Evolutionary conservation across 2,888 invertebrate genomes (phyloP), one percentile per base, ranked within the genome.

Genomic region (Metalampra italica): DNA sequence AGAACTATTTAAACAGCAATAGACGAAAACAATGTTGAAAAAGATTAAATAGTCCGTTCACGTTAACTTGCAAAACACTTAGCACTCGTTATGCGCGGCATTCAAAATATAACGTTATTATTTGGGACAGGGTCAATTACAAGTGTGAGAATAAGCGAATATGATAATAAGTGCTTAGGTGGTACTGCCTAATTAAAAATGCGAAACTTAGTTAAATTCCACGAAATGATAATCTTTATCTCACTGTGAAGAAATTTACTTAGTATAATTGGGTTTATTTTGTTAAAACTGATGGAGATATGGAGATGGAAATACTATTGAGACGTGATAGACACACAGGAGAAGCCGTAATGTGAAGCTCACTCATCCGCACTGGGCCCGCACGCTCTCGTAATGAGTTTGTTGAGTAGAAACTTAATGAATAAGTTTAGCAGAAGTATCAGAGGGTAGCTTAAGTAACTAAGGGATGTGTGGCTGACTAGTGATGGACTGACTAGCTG

Each of bases 101-200:
- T 55, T 66, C 71, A 71, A 64, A 60, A 22, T 22, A 22, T 22
- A 15, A 36, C 15, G n/a, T 52, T 54, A 56, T 53, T 50, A 49
- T 36, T 50, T 66, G 51, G 78, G 65, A 76, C 82, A 80, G 73
- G 81, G 81, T 75, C 82, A 71, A 61, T 60, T 60, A 64, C 74
- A 78, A 79, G 77, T 79, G 81, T 82, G 81, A 78, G 82, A 82
- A 75, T 50, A 51, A 62, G 41, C 43, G 37, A 43, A 51, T 32
- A 46, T 41, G 37, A 15, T 49, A 41, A 36, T 29, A 38, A 37
- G 9, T 32, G 13, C 29, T 29, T 14, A 39, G n/a, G 9, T 11
- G n/a, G 9, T 11, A 13, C 15, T 14, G 37, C 9, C 54, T 56
- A 59, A 56, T 54, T 57, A 56, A 53, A 51, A 49, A 55, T 49